These are phyloP conservation scores for Penaeus monodon DNA, from an alignment of 2,888 invertebrate genomes.

Conservation along the genomic window DNA sequence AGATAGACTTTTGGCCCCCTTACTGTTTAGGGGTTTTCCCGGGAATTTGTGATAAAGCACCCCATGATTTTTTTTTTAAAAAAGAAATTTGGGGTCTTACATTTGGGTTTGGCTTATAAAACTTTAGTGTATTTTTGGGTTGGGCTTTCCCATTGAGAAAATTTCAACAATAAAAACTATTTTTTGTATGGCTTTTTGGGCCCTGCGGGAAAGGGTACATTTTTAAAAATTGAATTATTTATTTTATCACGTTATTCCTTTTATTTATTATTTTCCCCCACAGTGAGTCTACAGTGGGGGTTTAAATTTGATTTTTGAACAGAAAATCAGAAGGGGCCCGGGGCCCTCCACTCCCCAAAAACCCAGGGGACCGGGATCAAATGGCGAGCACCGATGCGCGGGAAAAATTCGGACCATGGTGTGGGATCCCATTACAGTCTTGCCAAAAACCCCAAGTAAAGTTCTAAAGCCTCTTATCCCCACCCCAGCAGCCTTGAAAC, in stretches of 20 bases:
- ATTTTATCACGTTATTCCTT: background rate
- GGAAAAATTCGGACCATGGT: slow-evolving; percentile 97
- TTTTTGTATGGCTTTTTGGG: no score
- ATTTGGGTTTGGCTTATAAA: no score
- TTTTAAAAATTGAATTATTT: background rate
- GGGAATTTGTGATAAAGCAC: no score
- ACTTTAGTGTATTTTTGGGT: no score
- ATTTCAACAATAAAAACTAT: no score
- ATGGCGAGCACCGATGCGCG: slow-evolving; percentile 87
- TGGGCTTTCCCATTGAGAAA: no score
- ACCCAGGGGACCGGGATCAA: slow-evolving; percentile 73
- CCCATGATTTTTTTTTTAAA: no score
- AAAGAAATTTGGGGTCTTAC: no score
- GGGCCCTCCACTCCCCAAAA: slow-evolving; percentile 72
- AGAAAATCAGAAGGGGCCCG: slow-evolving; percentile 20
- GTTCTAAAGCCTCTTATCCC: slow-evolving; percentile 70
- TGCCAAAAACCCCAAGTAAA: slow-evolving; percentile 89
- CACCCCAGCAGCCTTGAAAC: slow-evolving; percentile 34
- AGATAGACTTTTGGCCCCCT: no score
- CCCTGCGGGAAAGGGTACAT: no score
- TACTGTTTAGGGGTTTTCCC: no score
- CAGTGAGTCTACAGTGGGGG: slow-evolving; percentile 91
- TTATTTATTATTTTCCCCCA: slow-evolving; percentile 67
- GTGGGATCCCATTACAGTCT: slow-evolving; percentile 96
- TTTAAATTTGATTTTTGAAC: slow-evolving; percentile 96